Percentiles rank a stretch among this genome's conserved stretches.
These are phyloP conservation scores for Thryonomys swinderianus DNA, from an alignment of 2,113 vertebrate genomes.

Conservation along the genomic window DNA sequence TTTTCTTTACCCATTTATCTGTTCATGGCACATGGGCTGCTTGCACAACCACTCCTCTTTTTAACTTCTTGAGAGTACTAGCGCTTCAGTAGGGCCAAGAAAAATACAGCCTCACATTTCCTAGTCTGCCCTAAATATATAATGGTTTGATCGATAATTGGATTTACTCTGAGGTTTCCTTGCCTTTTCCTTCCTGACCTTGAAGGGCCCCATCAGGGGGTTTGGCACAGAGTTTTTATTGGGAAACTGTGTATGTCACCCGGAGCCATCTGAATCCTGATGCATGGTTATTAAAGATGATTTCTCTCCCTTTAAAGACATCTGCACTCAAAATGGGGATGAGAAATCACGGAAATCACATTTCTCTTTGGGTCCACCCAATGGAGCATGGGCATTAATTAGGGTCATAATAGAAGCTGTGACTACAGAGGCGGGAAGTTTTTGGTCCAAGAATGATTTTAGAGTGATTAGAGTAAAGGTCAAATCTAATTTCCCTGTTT, in stretches of 20 bases:
- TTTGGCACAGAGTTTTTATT: constrained; percentile 2
- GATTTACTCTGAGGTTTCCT: constrained; percentile 41
- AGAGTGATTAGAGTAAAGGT: constrained; percentile 85
- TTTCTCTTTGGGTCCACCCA: constrained; percentile 80
- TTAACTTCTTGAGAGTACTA: neutral
- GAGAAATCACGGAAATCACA: constrained; percentile 79
- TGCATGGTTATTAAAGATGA: neutral
- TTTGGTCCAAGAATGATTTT: constrained; percentile 85
- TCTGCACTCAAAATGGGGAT: constrained; percentile 82
- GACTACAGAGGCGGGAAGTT: constrained; percentile 86
- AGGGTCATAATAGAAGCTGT: constrained; percentile 85
- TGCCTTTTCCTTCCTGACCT: neutral
- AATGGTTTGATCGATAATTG: constrained; percentile 1
- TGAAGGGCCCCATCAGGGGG: constrained; percentile 8
- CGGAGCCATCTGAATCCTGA: constrained; percentile 72
- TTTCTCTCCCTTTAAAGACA: constrained; percentile 82
- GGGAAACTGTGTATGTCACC: constrained; percentile 47
- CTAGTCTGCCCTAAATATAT: neutral
- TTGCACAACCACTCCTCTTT: neutral
- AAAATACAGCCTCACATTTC: neutral
- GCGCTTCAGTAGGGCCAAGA: neutral
- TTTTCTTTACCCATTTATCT: neutral
- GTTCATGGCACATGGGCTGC: neutral
- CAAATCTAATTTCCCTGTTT: constrained; percentile 87
- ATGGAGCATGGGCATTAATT: constrained; percentile 81